phyloP scores from a whole-genome alignment of 2,888 invertebrate species.

The Acanthopleura granulata region DNA sequence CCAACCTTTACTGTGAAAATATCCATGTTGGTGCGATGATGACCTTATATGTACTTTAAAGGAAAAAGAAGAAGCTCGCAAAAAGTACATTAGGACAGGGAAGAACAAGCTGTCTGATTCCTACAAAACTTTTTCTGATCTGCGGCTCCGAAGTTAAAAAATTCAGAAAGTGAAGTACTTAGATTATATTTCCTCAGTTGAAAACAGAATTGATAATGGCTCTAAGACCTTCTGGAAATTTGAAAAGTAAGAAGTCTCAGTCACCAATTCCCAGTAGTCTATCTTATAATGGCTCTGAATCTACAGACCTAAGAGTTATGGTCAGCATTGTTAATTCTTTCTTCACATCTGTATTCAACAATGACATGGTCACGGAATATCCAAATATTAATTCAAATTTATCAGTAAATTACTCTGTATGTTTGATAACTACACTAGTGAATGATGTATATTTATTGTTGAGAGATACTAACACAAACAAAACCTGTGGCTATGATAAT shows the following conservation, averaged over 20 bases:
- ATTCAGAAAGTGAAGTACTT: background rate
- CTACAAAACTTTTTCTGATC: background rate
- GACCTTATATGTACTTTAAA: background rate
- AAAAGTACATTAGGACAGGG: background rate
- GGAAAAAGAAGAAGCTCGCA: background rate
- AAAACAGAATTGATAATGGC: background rate
- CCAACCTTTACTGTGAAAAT: too few species aligned
- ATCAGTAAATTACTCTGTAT: too few species aligned
- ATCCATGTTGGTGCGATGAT: background rate
- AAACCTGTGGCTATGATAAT: too few species aligned
- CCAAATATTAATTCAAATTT: too few species aligned
- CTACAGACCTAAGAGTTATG: background rate
- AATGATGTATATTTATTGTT: too few species aligned
- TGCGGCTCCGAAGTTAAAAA: background rate
- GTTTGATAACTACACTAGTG: too few species aligned
- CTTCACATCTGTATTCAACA: too few species aligned
- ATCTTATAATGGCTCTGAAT: background rate
- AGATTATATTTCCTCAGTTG: background rate
- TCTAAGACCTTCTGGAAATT: background rate
- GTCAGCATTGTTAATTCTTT: background rate
- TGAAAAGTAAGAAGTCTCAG: background rate
- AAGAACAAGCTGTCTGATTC: background rate
- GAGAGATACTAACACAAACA: too few species aligned
- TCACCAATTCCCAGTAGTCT: background rate
- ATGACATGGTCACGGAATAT: too few species aligned